Conservation (phyloP, 37 sponge, comb jelly and placozoan genomes). For the Haliclona indistincta region DNA sequence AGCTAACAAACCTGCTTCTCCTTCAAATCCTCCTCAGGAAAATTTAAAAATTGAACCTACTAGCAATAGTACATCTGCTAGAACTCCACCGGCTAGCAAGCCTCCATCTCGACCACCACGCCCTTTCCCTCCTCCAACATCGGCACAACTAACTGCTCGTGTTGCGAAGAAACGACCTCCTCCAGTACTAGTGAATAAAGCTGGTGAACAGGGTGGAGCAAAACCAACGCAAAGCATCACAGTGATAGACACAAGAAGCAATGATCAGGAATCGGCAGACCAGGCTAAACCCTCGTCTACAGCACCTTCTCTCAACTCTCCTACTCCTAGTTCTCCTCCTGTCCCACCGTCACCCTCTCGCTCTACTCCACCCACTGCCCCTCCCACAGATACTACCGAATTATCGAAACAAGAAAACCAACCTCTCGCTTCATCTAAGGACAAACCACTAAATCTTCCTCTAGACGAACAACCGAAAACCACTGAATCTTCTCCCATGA, state of each 20-base stretch:
- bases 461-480: not conserved
- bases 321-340: too few species aligned
- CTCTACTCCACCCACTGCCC: not conserved
- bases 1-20: too few species aligned
- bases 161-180: not conserved
- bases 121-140: conserved; percentile 33
- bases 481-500: not conserved
- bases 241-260: not conserved
- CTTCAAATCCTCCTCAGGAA: too few species aligned
- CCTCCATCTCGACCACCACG: conserved; percentile 33
- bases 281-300: not conserved
- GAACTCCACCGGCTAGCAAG: too few species aligned
- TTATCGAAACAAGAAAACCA: too few species aligned
- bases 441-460: not conserved
- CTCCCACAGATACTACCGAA: not conserved
- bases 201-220: not conserved
- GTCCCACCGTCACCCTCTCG: too few species aligned
- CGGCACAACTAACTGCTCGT: not conserved
- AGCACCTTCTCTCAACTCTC: not conserved
- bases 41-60: too few species aligned
- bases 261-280: not conserved
- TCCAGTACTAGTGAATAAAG: not conserved
- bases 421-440: too few species aligned
- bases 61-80: too few species aligned
- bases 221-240: too few species aligned